Conservation (phyloP, 2,888 invertebrate genomes). For the Drosophila nigricruria region DNA sequence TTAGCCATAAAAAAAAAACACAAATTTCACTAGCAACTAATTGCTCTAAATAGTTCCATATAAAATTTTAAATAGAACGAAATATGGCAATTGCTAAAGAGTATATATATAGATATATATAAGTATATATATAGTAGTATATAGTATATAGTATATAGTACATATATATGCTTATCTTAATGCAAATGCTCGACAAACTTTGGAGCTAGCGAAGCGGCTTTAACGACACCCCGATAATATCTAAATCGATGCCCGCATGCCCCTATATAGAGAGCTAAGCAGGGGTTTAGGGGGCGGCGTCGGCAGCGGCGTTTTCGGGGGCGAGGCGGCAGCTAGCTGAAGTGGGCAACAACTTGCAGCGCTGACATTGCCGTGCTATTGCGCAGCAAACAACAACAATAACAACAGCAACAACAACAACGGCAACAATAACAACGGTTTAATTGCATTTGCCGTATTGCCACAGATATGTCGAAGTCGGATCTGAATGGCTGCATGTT, state of each 20-base stretch:
- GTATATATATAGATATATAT: neutral
- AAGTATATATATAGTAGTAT: neutral
- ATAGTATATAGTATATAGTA: neutral
- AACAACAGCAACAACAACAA: constrained; percentile 10
- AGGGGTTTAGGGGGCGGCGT: neutral
- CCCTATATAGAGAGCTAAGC: constrained; percentile 40
- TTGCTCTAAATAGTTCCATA: neutral
- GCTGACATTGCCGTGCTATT: constrained; percentile 54
- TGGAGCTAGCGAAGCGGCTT: constrained; percentile 24
- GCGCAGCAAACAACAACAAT: constrained; percentile 46
- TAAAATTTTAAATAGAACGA: neutral
- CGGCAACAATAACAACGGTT: constrained; percentile 30
- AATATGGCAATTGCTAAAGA: neutral
- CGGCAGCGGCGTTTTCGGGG: neutral
- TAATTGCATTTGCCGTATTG: constrained; percentile 56
- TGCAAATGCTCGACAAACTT: constrained; percentile 5
- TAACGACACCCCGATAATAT: constrained; percentile 52
- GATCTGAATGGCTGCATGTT: constrained; percentile 60
- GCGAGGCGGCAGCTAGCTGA: neutral
- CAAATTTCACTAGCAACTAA: neutral
- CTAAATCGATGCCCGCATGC: constrained; percentile 46
- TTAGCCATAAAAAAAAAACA: too few relatives aligned
- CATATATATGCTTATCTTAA: constrained; percentile 3
- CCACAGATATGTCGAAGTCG: constrained; percentile 52
- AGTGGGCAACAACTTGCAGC: constrained; percentile 26